Base-by-base conservation (phyloP, 2,888 invertebrate species). In the Villa cingulata region DNA sequence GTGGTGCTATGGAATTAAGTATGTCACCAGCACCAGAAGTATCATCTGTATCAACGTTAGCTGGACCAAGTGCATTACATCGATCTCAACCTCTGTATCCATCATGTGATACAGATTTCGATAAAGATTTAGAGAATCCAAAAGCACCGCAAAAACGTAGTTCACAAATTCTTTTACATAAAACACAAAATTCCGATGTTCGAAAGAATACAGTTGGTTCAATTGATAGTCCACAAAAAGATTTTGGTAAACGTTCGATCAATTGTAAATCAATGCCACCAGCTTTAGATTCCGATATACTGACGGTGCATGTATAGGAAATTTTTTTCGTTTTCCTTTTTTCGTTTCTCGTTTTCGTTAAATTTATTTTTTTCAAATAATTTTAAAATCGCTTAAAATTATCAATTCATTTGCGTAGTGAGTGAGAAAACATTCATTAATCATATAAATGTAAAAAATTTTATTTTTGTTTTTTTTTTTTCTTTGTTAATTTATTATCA, bases 171-270 rank as follows among this genome's bases (percentile, higher is more conserved):
- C 71, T 81, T 66, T 73, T 86, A 53, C 86, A 85, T 70, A 88
- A 89, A 71, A 83, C 87, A 52, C 86, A 86, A 64, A 86, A 86
- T 67, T 80, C 83, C 44, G 87, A 87, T 65, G 83, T 86, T 66
- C 77, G 84, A 59, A 87, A 87, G 71, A 86, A 86, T 68, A 86
- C 86, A 45, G 83, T 83, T 51, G 80, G 80, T 41, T 65, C 66
- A 43, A 58, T 69, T 51, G 69, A 69, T 43, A 69, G 67, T 60
- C 71, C 75, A 34, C 76, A 77, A 53, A 84, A 85, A 73, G 83
- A 84, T 73, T 81, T 84, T 63, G 81, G 79, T 58, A 84, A 83
- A 72, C 80, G 81, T 65, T 79, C 81, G 64, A 78, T 79, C 55
- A 79, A 32, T 20, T 68, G 68, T 55, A 68, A 68, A 51, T 62